A percentile compares a stretch with the other conserved stretches of the same genome.
These are phyloP conservation scores for Mustela lutreola DNA, from an alignment of 2,113 vertebrate species.

Conservation along the genomic window DNA sequence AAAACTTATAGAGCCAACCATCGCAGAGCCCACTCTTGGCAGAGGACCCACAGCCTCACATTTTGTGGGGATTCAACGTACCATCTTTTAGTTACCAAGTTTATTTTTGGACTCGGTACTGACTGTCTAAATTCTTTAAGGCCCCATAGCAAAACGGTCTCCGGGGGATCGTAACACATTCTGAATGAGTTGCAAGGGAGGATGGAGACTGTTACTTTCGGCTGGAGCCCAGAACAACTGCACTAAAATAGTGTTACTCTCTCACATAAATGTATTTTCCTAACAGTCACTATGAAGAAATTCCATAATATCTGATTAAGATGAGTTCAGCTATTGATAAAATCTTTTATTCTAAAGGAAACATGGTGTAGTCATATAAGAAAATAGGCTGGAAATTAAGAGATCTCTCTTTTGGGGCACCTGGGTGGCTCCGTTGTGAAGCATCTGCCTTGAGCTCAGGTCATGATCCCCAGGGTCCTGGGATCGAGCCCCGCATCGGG, in stretches of 20 bases:
- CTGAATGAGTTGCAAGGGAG: neutral
- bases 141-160: neutral
- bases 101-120: constrained; percentile 60
- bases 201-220: neutral
- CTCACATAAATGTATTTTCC: neutral
- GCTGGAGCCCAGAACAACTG: neutral
- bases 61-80: neutral
- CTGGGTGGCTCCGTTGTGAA: no score
- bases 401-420: neutral
- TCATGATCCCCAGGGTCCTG: no score
- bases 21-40: neutral
- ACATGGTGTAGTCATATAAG: accelerated
- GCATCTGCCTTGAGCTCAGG: no score
- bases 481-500: no score
- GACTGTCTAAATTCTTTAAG: constrained; percentile 15
- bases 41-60: neutral
- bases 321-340: neutral
- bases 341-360: neutral
- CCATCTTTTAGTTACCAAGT: neutral
- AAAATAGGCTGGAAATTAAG: neutral
- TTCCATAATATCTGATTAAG: neutral
- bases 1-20: neutral
- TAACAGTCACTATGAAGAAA: neutral
- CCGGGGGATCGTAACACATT: constrained; percentile 8
- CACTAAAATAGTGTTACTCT: neutral